Evolutionary conservation across 1,140 invertebrate species (phyloP), one percentile per base, ranked within the genome.

Genomic region (Leptestheria dahalacensis): DNA sequence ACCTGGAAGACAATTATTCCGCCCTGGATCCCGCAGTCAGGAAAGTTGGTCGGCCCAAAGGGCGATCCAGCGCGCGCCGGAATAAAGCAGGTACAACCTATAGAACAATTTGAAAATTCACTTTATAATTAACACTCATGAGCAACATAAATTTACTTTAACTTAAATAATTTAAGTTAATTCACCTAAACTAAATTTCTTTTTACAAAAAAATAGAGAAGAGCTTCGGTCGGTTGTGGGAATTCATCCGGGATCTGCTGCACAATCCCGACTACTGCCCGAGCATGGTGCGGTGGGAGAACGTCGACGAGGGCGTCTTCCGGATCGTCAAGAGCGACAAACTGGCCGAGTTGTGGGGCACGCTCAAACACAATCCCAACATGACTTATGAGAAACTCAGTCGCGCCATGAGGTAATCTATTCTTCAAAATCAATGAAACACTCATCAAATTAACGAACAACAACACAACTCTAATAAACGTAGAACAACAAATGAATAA

Each of bases 331-430:
- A 88, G 64, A 88, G 86, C n/a, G 88, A 92, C 63, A 83, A 86
- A 67, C 86, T 94, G 1, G 89, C 90, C 1, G 82, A 86, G 66
- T 75, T 91, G 60, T 94, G 91, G 91, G 91, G 90, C 0, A 78
- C 80, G 23, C 77, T 82, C 66, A 91, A 91, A 69, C 84, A 87
- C 68, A 94, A 95, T 69, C 81, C 82, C 25, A 82, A 85, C 67
- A 94, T 94, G 91, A 92, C 86, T n/a, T 95, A 93, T 68, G 91
- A 93, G 69, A 95, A 95, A 72, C 80, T 94, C 61, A 91, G 87
- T 72, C 71, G 91, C 65, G 91, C 91, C 3, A 93, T 95, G 88
- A 82, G 91, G 82, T 88, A 74, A 70, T 65, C 61, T 57, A 53
- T n/a, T n/a, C n/a, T n/a, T n/a, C n/a, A n/a, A 47, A 24, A 33